Base-by-base conservation (phyloP, 2,113 vertebrate species). In the Fulmarus glacialis region DNA sequence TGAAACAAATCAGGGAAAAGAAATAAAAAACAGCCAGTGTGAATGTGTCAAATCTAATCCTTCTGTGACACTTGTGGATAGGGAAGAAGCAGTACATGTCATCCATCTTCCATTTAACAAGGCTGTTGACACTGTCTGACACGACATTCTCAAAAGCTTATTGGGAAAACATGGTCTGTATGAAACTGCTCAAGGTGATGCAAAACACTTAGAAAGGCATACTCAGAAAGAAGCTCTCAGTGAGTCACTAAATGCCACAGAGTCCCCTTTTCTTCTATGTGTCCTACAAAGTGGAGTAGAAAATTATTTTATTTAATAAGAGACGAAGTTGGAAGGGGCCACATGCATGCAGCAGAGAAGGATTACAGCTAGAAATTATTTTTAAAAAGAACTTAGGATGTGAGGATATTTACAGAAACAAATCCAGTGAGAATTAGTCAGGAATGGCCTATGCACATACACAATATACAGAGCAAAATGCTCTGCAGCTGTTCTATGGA, bases 101-200 rank as follows among this genome's bases (percentile, higher is more conserved):
- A 82, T 94, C 64, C 11, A 52, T 96, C 87, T 95, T 89, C 64
- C 4, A 0, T 70, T 84, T 95, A 92, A 94, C 1, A 53, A 78
- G 72, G 67, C 89, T 96, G 96, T 74, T 96, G 91, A 97, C 89
- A 87, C 81, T 9, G 29, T 48, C 82, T 90, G 91, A 91, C 67
- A 92, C 0, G 12, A 58, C n/a, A 67, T 40, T 89, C 79, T 60
- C 80, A 55, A 66, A 89, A 63, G 68, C 38, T 83, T 56, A 83
- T 90, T 89, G 89, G 87, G 64, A 93, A 87, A 95, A 63, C 9
- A 3, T 71, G 59, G 20, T 47, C 50, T 89, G 56, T 11, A 24
- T 59, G 45, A 70, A 90, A 60, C 18, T n/a, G 56, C 68, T 63
- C 55, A 74, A 91, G 92, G 92, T 87, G 73, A 29, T 71, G 47